Percentiles rank a stretch among this genome's conserved stretches.
Conservation (phyloP, 2,113 vertebrate genomes). For the Aythya baeri region DNA sequence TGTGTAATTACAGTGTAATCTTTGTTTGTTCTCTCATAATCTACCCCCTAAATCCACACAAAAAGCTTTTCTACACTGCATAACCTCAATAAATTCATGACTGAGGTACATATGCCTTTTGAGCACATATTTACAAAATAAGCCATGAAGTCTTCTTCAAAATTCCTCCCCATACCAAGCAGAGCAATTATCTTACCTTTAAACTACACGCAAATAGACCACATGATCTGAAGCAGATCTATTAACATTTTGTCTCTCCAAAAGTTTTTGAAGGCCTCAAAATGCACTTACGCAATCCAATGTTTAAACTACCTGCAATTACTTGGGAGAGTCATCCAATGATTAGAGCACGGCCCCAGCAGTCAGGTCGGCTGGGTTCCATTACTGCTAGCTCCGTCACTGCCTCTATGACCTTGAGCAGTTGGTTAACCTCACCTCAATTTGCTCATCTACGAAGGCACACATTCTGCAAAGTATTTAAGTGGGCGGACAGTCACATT, state of each 20-base stretch:
- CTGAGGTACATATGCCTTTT: neutral
- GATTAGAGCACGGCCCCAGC: neutral
- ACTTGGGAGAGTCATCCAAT: neutral
- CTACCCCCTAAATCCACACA: neutral
- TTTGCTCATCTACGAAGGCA: slow-evolving; percentile 11
- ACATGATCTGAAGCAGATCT: neutral
- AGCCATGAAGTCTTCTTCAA: neutral
- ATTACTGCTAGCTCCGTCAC: slow-evolving; percentile 20
- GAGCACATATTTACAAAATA: neutral
- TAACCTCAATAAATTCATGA: neutral
- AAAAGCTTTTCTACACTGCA: neutral
- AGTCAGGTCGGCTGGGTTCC: slow-evolving; percentile 32
- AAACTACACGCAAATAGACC: neutral
- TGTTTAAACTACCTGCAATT: slow-evolving; percentile 61
- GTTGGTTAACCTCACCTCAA: slow-evolving; percentile 50
- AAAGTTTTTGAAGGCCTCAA: neutral
- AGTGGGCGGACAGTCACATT: neutral
- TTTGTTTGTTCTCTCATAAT: neutral
- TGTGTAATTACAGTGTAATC: neutral
- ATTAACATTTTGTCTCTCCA: neutral
- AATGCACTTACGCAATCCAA: neutral
- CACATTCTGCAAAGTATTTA: neutral
- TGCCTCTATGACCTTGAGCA: slow-evolving; percentile 46
- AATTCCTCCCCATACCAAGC: neutral
- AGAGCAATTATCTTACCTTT: neutral